Conservation (phyloP, 2,113 vertebrate genomes). For the Tichodroma muraria region DNA sequence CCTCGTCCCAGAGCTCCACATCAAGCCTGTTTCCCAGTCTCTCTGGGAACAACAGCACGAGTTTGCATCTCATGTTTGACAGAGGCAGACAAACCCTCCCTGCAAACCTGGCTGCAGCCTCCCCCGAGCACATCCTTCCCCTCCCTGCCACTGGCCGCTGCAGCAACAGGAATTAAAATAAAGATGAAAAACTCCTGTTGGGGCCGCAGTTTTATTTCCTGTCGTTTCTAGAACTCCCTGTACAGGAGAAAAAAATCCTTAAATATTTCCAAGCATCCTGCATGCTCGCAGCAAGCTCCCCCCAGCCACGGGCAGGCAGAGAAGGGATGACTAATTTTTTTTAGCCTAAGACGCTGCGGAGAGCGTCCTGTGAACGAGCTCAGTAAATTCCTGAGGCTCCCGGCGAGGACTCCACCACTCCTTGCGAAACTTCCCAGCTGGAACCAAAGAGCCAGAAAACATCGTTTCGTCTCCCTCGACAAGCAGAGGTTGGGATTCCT, state of each 20-base stretch:
- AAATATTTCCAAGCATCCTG: background rate
- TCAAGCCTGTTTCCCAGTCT: background rate
- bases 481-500: constrained; percentile 29
- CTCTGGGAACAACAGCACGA: background rate
- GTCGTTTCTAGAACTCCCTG: background rate
- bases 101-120: background rate
- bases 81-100: background rate
- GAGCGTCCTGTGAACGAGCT: background rate
- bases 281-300: background rate
- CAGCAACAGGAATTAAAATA: background rate
- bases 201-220: background rate
- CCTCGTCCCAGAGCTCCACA: background rate
- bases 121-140: background rate
- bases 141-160: background rate
- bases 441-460: background rate
- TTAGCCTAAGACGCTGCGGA: background rate
- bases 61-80: background rate
- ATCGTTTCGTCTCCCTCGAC: background rate
- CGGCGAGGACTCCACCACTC: background rate
- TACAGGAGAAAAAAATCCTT: background rate
- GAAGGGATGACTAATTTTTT: background rate
- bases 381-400: constrained; percentile 29
- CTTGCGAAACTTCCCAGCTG: constrained; percentile 30
- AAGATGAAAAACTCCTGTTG: background rate
- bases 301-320: background rate